Evolutionary conservation across 1,140 invertebrate genomes (phyloP).

Genomic region (Pachyrhynchus sulphureomaculatus): DNA sequence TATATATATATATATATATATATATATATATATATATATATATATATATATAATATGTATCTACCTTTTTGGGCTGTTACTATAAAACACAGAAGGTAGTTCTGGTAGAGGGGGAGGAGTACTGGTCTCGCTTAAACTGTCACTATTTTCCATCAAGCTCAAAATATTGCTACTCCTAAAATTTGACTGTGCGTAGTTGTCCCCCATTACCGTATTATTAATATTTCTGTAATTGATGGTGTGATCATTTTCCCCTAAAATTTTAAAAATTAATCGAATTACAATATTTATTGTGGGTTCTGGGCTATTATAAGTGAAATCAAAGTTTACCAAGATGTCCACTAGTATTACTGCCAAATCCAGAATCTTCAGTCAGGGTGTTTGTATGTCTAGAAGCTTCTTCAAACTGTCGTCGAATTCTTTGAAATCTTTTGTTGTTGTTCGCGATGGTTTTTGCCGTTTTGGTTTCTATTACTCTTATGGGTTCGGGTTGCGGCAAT

Average conservation of each 20-base stretch:
- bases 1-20: too few species aligned
- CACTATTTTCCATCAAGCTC: slow-evolving; percentile 60
- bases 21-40: too few species aligned
- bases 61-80: neutral
- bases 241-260: slow-evolving; percentile 21
- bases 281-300: too few species aligned
- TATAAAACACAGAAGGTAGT: slow-evolving; percentile 47
- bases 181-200: neutral
- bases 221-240: too few species aligned
- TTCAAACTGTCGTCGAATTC: slow-evolving; percentile 42
- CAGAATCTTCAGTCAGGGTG: slow-evolving; percentile 60
- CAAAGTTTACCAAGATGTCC: slow-evolving; percentile 36
- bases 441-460: slow-evolving; percentile 72
- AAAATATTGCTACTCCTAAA: slow-evolving; percentile 58
- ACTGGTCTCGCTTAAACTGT: slow-evolving; percentile 52
- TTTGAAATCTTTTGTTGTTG: slow-evolving; percentile 55
- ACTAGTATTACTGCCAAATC: slow-evolving; percentile 61
- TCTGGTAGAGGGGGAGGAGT: slow-evolving; percentile 57
- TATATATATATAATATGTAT: too few species aligned
- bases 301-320: too few species aligned
- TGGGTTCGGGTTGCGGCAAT: slow-evolving; percentile 70
- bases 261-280: too few species aligned
- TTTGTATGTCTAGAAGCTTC: slow-evolving; percentile 53
- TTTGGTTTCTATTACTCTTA: slow-evolving; percentile 65
- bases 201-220: neutral